phyloP scores from a whole-genome alignment of 2,113 vertebrate genomes.

The Microtus pennsylvanicus region DNA sequence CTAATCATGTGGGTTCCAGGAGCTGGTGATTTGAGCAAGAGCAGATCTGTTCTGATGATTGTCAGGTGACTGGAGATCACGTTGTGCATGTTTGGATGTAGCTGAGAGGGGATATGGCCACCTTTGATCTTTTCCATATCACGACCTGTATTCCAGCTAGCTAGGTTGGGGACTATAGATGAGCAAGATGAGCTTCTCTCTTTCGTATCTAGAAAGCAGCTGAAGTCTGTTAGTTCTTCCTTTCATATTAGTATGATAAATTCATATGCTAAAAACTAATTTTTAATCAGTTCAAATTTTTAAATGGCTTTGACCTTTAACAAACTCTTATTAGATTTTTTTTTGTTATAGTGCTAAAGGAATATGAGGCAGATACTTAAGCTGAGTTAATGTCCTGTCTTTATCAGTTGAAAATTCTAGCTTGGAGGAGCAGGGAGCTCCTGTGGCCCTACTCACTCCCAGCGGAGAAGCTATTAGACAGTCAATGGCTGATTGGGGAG shows the following conservation, averaged over 20 bases:
- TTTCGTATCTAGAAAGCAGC: constrained; percentile 38
- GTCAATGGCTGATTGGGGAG: not conserved
- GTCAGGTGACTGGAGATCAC: not conserved
- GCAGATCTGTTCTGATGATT: not conserved
- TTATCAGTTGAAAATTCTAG: not conserved
- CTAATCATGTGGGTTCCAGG: not conserved
- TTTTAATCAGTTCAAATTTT: constrained; percentile 1
- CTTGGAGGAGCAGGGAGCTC: not conserved
- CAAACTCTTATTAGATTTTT: constrained; percentile 34
- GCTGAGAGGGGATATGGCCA: not conserved
- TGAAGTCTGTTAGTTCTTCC: constrained; percentile 37
- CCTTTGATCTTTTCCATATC: constrained; percentile 27
- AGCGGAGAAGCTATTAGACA: not conserved
- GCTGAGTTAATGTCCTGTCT: not conserved
- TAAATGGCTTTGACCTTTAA: constrained; percentile 62
- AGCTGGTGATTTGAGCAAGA: constrained; percentile 1
- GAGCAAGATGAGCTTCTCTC: not conserved
- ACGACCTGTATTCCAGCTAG: not conserved
- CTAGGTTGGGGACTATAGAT: constrained; percentile 8
- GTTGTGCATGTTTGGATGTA: not conserved
- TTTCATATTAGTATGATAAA: constrained; percentile 58
- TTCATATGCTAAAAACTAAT: constrained; percentile 56
- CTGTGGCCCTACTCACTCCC: too few species aligned
- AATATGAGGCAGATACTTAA: constrained; percentile 51
- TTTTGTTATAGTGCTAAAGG: constrained; percentile 30